These are phyloP conservation scores for Loriculus beryllinus DNA, from an alignment of 2,797 vertebrate genomes.

Conservation along the genomic window DNA sequence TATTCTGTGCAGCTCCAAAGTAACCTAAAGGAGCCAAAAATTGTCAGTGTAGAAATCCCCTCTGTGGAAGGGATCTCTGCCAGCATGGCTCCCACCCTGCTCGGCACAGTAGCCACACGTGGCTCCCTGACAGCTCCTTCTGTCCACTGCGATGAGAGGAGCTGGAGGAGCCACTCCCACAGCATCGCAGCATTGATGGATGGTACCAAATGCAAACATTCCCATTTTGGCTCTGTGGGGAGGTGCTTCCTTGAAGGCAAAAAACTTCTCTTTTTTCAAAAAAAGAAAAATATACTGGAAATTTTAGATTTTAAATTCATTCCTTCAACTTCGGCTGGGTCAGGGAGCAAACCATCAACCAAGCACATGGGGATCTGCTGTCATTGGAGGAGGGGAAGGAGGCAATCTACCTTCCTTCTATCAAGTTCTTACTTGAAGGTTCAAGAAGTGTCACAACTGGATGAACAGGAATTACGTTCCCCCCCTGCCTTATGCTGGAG, in stretches of 20 bases:
- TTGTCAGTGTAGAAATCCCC: conserved; percentile 8
- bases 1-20: background rate
- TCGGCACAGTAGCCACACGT: background rate
- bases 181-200: rapidly evolving
- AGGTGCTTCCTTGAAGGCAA: background rate
- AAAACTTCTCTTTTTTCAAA: too few relatives aligned
- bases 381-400: background rate
- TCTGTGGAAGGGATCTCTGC: background rate
- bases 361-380: rapidly evolving
- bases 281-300: background rate
- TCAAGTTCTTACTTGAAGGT: background rate
- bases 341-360: background rate
- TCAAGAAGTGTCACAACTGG: background rate
- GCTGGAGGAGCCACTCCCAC: background rate
- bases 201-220: rapidly evolving
- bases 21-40: conserved; percentile 33
- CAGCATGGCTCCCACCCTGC: background rate
- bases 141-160: background rate
- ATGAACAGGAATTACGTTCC: background rate
- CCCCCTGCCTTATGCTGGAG: rapidly evolving
- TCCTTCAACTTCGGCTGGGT: background rate
- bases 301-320: background rate
- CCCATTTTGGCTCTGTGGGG: background rate
- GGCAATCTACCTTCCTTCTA: background rate
- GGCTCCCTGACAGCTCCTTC: conserved; percentile 40